Evolutionary conservation across 2,888 invertebrate species (phyloP), one percentile per base, ranked within the genome.

Genomic region (Clistopyga incitator): DNA sequence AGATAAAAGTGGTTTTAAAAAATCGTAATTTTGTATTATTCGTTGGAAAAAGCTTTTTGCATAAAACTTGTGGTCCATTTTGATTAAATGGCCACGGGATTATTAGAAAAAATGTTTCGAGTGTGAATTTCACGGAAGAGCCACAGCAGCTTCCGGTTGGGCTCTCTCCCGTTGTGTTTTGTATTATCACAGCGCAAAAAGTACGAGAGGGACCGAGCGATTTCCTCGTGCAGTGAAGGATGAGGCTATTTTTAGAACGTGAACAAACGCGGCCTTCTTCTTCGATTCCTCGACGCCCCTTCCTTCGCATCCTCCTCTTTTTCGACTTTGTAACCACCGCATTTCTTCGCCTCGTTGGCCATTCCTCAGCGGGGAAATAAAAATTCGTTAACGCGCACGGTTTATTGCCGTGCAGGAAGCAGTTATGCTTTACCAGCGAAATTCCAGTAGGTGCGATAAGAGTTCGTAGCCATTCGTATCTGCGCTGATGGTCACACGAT

Each of bases 221-320:
- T 88, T 89, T 88, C 88, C 88, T 88, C 86, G 45, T 77, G 83
- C 78, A 86, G 84, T 87, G 88, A 87, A 87, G 87, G 87, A 88
- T 72, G 83, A 74, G 29, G 52, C 86, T 89, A 89, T 89, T 88
- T 89, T 89, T 89, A 89, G 89, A 88, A 59, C 72, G 71, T 74
- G 77, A 80, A 87, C 87, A 89, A 88, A 87, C 89, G 85, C 87
- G 59, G 72, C 83, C 76, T 77, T 85, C 72, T 78, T 81, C 83
- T 65, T 81, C 81, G 81, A 71, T 78, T 78, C 81, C 75, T 84
- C 71, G 78, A 68, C 38, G 77, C 61, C 52, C 68, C 67, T 15
- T 25, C 25, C 50, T 18, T 11, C n/a, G 64, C 11, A 15, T 72
- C 61, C 61, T 47, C 42, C 23, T n/a, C n/a, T 20, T 15, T 11